Evolutionary conservation across 2,113 vertebrate genomes (phyloP), one percentile per base, ranked within the genome.

Genomic region (Electrona antarctica): DNA sequence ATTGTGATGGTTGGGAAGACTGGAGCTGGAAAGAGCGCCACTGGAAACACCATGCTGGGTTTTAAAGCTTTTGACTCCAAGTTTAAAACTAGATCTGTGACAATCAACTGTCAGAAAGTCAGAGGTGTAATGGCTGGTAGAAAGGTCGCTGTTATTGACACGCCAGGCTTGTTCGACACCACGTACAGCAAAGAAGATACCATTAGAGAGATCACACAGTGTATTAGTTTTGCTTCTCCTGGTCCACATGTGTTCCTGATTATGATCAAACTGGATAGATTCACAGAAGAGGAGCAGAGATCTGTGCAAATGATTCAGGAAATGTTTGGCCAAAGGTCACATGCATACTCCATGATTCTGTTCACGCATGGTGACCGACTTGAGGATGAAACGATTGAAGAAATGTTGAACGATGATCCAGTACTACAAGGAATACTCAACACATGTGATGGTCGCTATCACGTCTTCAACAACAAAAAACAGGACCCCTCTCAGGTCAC

Each of bases 181-280:
- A 6, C n/a, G 8, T 41, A 75, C 7, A 33, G 51, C 52, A 9
- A 0, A n/a, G 41, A 73, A 0, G 64, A 79, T 6, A 69, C 61
- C 0, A 1, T 65, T 1, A 33, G 11, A 13, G 51, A 70, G 58
- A 70, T 78, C 49, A 49, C 59, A 15, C 21, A 0, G 8, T 78
- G 74, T 48, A 61, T 78, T 29, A 49, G 58, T 15, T 60, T 84
- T 28, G 69, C 78, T 46, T 29, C 78, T 60, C 78, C 82, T 7
- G 82, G 81, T 52, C 77, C 77, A 8, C 73, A 83, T 70, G 81
- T 66, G 3, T 70, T 83, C n/a, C 28, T 84, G 48, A 52, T 78
- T 15, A 68, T 85, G 28, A 61, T 76, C 6, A 51, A 76, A n/a
- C 3, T 76, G 15, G 65, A 72, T 11, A 74, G 76, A 71, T 81